Evolutionary conservation across 2,113 vertebrate species (phyloP).

Genomic region (Nyctibius bracteatus): DNA sequence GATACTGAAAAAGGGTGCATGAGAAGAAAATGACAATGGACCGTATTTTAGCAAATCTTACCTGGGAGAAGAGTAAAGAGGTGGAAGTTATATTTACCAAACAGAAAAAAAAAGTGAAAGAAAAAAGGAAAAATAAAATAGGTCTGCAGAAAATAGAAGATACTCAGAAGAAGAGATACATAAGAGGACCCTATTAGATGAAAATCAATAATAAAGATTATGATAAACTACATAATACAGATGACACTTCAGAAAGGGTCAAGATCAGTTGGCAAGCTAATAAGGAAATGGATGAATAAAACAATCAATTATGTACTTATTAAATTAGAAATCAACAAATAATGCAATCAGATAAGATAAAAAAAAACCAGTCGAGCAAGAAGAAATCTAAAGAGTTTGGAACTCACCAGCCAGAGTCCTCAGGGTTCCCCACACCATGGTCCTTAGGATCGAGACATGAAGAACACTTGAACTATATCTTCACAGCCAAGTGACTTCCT

Average conservation of each 20-base stretch:
- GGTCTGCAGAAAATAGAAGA: not conserved
- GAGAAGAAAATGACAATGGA: not conserved
- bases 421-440: not conserved
- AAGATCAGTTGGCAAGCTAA: not conserved
- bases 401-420: not conserved
- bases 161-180: not conserved
- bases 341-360: not conserved
- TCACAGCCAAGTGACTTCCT: not conserved
- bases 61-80: not conserved
- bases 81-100: not conserved
- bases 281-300: not conserved
- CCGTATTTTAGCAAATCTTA: not conserved
- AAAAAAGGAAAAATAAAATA: not conserved
- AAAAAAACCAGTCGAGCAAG: not conserved
- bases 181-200: not conserved
- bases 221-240: not conserved
- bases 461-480: not conserved
- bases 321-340: not conserved
- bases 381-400: not conserved
- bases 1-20: not conserved
- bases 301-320: not conserved
- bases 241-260: not conserved
- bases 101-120: not conserved
- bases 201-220: not conserved
- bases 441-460: not conserved